Base-by-base conservation (phyloP, 2,113 vertebrate species). In the Nibea albiflora region DNA sequence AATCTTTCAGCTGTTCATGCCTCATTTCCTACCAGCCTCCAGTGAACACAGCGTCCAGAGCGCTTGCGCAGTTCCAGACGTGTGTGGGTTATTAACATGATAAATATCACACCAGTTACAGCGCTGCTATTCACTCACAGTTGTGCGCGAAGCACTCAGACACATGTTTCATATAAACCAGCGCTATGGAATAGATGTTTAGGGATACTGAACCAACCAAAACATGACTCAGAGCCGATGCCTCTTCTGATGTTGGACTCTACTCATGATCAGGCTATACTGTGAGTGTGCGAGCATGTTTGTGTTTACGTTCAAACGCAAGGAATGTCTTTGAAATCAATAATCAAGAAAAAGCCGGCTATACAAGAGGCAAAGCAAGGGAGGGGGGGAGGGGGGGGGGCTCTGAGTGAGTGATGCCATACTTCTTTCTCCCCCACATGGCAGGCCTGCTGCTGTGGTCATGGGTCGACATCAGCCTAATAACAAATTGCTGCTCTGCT, bases 401-500 rank as follows among this genome's bases (percentile, higher is more conserved):
- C 54, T 79, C 76, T 28, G 63, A 78, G 54, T 71, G 85, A 76
- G 53, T 52, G 62, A 85, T 82, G 80, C 70, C 80, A 75, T 84
- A 70, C 42, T 49, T 49, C 52, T 49, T 28, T 79, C 75, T 74
- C 78, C 69, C 61, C 73, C 80, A 84, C 85, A 85, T 62, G 72
- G 87, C 76, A 62, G 84, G 83, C 83, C 84, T 85, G 81, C 86
- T 87, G 85, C 69, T 90, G 89, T 60, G 84, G 88, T 90, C 84
- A 65, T 80, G 58, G 73, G 79, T 84, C 86, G 57, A 88, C 86
- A 91, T 90, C 85, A 86, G 81, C 65, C 80, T 91, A 93, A 92
- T 95, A 91, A 93, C 87, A 91, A 91, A 85, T 76, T 81, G 64
- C 88, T 72, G 84, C 80, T 91, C 66, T 66, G 84, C 72, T 88